Evolutionary conservation across 2,113 vertebrate species (phyloP).

Genomic region (Aldabrachelys gigantea): DNA sequence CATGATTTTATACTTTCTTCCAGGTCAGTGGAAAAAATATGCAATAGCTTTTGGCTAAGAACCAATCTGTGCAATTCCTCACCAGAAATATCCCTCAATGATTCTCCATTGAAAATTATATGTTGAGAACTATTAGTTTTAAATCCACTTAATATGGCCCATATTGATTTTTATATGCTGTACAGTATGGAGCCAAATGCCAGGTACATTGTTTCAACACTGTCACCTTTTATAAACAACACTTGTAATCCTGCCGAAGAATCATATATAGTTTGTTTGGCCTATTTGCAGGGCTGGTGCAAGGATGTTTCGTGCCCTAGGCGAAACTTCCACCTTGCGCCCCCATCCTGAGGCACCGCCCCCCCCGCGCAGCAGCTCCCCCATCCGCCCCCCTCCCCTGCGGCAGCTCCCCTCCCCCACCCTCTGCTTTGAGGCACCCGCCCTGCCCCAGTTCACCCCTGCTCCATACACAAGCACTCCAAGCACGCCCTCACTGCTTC

Average conservation of each 20-base stretch:
- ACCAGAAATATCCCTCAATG: neutral
- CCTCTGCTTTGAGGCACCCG: too few species aligned
- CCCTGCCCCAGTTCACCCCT: too few species aligned
- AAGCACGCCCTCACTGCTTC: too few species aligned
- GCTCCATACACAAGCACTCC: too few species aligned
- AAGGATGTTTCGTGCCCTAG: too few species aligned
- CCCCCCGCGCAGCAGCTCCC: too few species aligned
- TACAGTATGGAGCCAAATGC: neutral
- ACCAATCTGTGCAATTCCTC: neutral
- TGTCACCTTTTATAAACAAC: neutral
- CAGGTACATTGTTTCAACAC: neutral
- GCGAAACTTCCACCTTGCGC: too few species aligned
- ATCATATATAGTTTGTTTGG: neutral
- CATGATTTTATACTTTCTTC: constrained; percentile 19
- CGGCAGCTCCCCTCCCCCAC: too few species aligned
- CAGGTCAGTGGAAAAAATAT: neutral
- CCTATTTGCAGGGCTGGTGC: neutral
- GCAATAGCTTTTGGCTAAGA: neutral
- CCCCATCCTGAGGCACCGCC: too few species aligned
- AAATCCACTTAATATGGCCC: neutral
- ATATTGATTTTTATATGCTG: fast-evolving
- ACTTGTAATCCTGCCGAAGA: neutral
- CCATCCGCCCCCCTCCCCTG: too few species aligned
- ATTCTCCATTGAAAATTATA: neutral
- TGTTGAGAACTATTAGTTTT: neutral